Conservation (phyloP, 2,113 vertebrate genomes). For the Romanogobio albipinnatus region DNA sequence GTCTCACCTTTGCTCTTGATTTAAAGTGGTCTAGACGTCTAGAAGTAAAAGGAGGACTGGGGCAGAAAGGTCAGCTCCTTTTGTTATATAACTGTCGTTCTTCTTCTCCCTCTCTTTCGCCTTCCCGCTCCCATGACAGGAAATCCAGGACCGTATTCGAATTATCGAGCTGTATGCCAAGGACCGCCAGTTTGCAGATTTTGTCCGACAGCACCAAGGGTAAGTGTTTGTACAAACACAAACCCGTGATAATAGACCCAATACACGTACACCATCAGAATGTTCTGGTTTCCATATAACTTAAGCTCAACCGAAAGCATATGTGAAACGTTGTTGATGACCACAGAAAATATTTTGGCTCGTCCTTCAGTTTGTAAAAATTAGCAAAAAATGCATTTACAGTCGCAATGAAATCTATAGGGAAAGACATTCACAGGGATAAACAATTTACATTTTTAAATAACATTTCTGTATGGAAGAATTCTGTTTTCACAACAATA, state of each 20-base stretch:
- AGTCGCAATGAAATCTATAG: not conserved
- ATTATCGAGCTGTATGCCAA: conserved; percentile 86
- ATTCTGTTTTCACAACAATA: not conserved
- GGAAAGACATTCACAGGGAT: not conserved
- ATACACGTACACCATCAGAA: not conserved
- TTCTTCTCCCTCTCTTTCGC: not conserved
- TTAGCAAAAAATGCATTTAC: not conserved
- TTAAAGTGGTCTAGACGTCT: conserved; percentile 15
- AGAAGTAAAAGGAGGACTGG: not conserved
- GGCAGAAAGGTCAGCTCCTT: not conserved
- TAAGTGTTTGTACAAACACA: conserved; percentile 72
- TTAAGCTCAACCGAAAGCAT: not conserved
- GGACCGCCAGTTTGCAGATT: conserved; percentile 87
- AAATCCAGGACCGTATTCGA: conserved; percentile 89
- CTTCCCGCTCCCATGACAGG: conserved; percentile 71
- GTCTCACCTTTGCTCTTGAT: not conserved
- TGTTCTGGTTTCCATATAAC: not conserved
- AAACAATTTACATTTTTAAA: conserved; percentile 2
- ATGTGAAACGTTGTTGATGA: not conserved
- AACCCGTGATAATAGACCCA: not conserved
- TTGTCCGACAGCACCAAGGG: conserved; percentile 88
- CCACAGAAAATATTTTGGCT: not conserved
- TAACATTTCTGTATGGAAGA: not conserved
- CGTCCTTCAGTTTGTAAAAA: not conserved
- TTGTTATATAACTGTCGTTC: conserved; percentile 39